Evolutionary conservation across 2,113 vertebrate genomes (phyloP), one percentile per base, ranked within the genome.

Genomic region (Neotoma lepida): DNA sequence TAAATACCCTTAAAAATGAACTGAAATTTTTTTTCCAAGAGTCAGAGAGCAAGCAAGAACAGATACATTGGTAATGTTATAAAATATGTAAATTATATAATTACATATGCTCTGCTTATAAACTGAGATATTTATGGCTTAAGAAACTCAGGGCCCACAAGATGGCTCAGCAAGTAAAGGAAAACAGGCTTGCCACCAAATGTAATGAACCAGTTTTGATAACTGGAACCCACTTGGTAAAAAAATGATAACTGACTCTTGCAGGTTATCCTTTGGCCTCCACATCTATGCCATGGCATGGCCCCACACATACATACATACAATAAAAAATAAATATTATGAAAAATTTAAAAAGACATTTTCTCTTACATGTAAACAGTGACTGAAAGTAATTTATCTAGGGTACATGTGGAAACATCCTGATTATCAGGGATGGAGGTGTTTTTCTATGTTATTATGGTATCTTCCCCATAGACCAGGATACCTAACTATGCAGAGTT

Each of bases 51-150:
- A 70, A 82, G 35, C 39, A 64, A 85, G 61, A 85, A 85, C 9
- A 63, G 56, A 63, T 41, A 30, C 7, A 41, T 61, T 61, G 6
- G 24, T 95, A 86, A 66, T 92, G 73, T 68, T 89, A 71, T 63
- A 82, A 93, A 86, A 73, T 86, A 54, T 41, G 58, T 81, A 88
- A 66, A n/a, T 71, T 91, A 78, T 5, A 46, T 80, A 88, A 71
- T 81, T 81, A n/a, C 6, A 18, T 81, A 41, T 85, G 39, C 0
- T 6, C 64, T 86, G 17, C 89, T 33, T 88, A 26, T 54, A 14
- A 89, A 30, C 28, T 81, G 71, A 68, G 78, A 39, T 39, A 95
- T 64, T 17, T 94, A 4, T 89, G 51, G 28, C n/a, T 91, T 95
- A 81, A 94, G 58, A 90, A 88, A 39, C 26, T 35, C 8, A 30